A percentile compares a stretch with the other conserved stretches of the same genome.
Evolutionary conservation across 2,113 vertebrate species (phyloP).

Genomic region (Stegastes partitus): DNA sequence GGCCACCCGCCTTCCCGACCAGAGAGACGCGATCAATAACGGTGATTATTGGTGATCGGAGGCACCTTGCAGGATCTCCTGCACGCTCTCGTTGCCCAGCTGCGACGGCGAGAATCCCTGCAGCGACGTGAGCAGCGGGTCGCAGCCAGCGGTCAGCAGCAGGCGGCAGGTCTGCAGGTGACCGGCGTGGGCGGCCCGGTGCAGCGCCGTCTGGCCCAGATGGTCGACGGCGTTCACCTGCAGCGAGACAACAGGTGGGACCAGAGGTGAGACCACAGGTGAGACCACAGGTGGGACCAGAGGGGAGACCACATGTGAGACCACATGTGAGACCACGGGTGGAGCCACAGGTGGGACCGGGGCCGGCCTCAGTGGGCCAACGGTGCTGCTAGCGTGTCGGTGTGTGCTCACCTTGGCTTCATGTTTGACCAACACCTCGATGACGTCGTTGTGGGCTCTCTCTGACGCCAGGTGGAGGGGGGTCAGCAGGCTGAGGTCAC

Average conservation of each 20-base stretch:
- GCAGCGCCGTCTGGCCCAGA: constrained; percentile 92
- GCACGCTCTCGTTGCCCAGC: constrained; percentile 92
- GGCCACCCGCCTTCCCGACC: too few species aligned
- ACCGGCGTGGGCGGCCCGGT: constrained; percentile 89
- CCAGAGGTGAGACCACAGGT: neutral
- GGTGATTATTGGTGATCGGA: neutral
- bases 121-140: constrained; percentile 91
- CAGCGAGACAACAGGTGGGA: neutral
- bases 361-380: too few species aligned
- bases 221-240: constrained; percentile 94
- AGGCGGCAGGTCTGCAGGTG: constrained; percentile 93
- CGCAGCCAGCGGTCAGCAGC: constrained; percentile 89
- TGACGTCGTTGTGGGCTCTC: constrained; percentile 92
- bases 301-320: too few species aligned
- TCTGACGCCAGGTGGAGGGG: constrained; percentile 92
- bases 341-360: neutral
- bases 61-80: constrained; percentile 91
- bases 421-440: constrained; percentile 94
- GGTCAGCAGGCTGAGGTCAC: constrained; percentile 77
- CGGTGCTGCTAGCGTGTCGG: too few species aligned
- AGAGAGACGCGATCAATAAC: neutral
- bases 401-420: constrained; percentile 87
- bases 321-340: neutral
- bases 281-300: neutral
- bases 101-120: constrained; percentile 94